Evolutionary conservation across 1,140 invertebrate genomes (phyloP).

Genomic region (Hydropsyche tenuis): DNA sequence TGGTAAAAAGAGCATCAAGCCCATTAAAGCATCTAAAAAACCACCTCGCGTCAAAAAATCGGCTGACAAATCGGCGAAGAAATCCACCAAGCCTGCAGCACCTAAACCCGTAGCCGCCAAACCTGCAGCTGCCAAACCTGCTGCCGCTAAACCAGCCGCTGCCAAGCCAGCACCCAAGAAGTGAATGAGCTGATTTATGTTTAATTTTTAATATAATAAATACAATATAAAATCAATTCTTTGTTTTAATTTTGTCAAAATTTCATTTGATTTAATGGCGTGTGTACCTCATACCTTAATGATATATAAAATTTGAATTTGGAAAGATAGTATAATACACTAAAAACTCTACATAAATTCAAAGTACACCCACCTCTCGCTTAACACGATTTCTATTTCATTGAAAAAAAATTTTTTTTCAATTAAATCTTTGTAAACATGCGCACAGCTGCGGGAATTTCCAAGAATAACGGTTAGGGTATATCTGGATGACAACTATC

Average conservation of each 20-base stretch:
- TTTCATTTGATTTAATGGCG: too few relatives aligned
- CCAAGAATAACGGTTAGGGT: too few relatives aligned
- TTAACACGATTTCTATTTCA: too few relatives aligned
- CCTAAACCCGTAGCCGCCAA: conserved; percentile 16
- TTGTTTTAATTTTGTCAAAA: not conserved
- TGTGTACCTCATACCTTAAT: too few relatives aligned
- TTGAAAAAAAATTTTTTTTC: too few relatives aligned
- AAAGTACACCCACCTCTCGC: too few relatives aligned
- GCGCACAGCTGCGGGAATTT: too few relatives aligned
- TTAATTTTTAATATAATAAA: conserved; percentile 26
- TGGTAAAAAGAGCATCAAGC: conserved; percentile 58
- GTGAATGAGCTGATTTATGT: conserved; percentile 13
- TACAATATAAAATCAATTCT: not conserved
- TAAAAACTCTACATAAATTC: too few relatives aligned
- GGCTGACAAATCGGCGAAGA: conserved; percentile 53
- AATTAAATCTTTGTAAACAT: too few relatives aligned
- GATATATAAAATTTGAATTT: too few relatives aligned
- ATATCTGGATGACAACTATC: too few relatives aligned
- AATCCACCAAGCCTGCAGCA: conserved; percentile 33
- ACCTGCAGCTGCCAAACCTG: conserved; percentile 13
- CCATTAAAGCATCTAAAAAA: conserved; percentile 58
- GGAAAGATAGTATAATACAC: too few relatives aligned
- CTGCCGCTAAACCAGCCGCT: conserved; percentile 37
- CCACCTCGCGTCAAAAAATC: conserved; percentile 57
- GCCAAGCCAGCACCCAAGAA: conserved; percentile 34